Evolutionary conservation across 2,888 invertebrate genomes (phyloP).

Genomic region (Esperia sulphurella): DNA sequence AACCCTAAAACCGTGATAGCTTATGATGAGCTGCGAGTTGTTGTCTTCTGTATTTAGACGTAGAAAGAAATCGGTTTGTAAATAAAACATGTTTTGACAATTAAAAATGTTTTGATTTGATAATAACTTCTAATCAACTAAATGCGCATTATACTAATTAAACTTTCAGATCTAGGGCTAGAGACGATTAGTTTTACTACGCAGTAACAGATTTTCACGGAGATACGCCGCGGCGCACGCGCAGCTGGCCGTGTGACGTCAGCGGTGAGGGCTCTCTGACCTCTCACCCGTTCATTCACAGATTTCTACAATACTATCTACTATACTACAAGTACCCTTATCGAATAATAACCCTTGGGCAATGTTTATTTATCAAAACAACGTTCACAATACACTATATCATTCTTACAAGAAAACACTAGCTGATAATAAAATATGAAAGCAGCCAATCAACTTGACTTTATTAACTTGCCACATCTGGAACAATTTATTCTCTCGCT

Average conservation of each 20-base stretch:
- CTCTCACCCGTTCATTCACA: slow-evolving; percentile 37
- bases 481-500: no score
- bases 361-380: slow-evolving; percentile 11
- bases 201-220: slow-evolving; percentile 18
- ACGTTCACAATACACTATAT: not conserved
- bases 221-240: not conserved
- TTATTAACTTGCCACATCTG: no score
- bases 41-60: no score
- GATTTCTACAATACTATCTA: slow-evolving; percentile 18
- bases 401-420: slow-evolving; percentile 12
- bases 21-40: no score
- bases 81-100: no score
- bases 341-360: slow-evolving; percentile 18
- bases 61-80: no score
- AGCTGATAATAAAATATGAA: slow-evolving; percentile 1
- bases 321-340: slow-evolving; percentile 8
- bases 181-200: slow-evolving; percentile 17
- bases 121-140: slow-evolving; percentile 1
- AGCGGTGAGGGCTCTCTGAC: slow-evolving; percentile 28
- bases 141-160: slow-evolving; percentile 17
- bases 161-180: slow-evolving; percentile 11
- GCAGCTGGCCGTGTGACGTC: slow-evolving; percentile 29
- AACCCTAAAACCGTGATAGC: no score
- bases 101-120: not conserved
- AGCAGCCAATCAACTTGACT: not conserved